Conservation (phyloP, 2,113 vertebrate species). For the Catagonus wagneri region DNA sequence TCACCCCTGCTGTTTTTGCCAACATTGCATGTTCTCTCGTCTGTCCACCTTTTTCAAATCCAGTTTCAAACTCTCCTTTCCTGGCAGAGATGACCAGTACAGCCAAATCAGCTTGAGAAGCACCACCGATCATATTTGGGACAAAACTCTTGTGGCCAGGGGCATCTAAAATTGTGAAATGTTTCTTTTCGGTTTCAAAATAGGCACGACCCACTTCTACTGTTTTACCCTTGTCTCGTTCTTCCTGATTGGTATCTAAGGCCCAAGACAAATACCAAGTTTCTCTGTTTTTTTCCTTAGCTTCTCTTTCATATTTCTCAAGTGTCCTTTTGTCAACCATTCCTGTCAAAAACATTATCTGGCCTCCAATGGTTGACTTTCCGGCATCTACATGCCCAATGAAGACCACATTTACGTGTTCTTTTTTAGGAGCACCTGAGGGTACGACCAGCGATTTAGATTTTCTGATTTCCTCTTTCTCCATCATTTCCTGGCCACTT, state of each 20-base stretch:
- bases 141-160: slow-evolving; percentile 99
- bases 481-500: slow-evolving; percentile 90
- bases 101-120: slow-evolving; percentile 97
- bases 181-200: slow-evolving; percentile 99
- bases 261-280: slow-evolving; percentile 99
- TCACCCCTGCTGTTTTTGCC: slow-evolving; percentile 97
- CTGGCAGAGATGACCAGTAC: slow-evolving; percentile 98
- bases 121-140: slow-evolving; percentile 99
- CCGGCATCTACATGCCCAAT: slow-evolving; percentile 99
- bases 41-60: slow-evolving; percentile 99
- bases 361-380: slow-evolving; percentile 98
- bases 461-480: slow-evolving; percentile 94
- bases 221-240: slow-evolving; percentile 99
- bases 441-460: slow-evolving; percentile 91
- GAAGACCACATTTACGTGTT: slow-evolving; percentile 98
- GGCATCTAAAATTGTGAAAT: slow-evolving; percentile 99
- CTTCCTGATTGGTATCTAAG: slow-evolving; percentile 99
- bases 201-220: slow-evolving; percentile 99
- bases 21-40: slow-evolving; percentile 98
- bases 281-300: slow-evolving; percentile 99
- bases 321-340: slow-evolving; percentile 99
- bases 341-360: slow-evolving; percentile 96
- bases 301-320: slow-evolving; percentile 99
- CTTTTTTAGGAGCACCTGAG: slow-evolving; percentile 96
- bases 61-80: slow-evolving; percentile 99